These are phyloP conservation scores for Araneus ventricosus DNA, from an alignment of 1,140 invertebrate species.

Conservation along the genomic window DNA sequence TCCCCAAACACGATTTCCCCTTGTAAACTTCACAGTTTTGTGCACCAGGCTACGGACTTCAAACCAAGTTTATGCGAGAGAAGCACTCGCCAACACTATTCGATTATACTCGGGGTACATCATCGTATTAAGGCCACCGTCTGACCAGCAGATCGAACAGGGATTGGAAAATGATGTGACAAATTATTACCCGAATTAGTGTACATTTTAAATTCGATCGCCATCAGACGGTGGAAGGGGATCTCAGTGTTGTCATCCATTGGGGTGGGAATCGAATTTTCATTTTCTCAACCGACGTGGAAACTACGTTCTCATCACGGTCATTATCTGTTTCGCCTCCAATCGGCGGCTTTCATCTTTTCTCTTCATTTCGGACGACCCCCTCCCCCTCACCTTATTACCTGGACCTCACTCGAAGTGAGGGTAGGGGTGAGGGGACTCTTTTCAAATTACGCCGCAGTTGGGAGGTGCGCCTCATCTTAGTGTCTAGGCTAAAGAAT, in stretches of 20 bases:
- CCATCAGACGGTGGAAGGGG: background rate
- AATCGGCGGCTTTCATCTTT: slow-evolving; percentile 52
- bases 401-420: background rate
- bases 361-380: slow-evolving; percentile 4
- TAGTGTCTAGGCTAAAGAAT: background rate
- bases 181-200: slow-evolving; percentile 60
- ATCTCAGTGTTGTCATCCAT: background rate
- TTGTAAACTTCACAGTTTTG: background rate
- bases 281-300: slow-evolving; percentile 49
- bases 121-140: slow-evolving; percentile 18
- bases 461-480: background rate
- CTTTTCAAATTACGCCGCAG: slow-evolving; percentile 1
- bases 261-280: slow-evolving; percentile 50
- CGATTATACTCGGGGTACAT: background rate
- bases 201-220: slow-evolving; percentile 63
- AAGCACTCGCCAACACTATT: background rate
- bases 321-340: slow-evolving; percentile 31
- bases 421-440: background rate
- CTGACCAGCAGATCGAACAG: slow-evolving; percentile 32
- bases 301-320: slow-evolving; percentile 49
- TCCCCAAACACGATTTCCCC: background rate
- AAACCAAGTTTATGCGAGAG: background rate
- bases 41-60: background rate
- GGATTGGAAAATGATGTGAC: slow-evolving; percentile 50
- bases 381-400: background rate